Percentiles rank a stretch among this genome's conserved stretches.
Conservation (phyloP, 1,140 invertebrate species). For the Tachypleus tridentatus region DNA sequence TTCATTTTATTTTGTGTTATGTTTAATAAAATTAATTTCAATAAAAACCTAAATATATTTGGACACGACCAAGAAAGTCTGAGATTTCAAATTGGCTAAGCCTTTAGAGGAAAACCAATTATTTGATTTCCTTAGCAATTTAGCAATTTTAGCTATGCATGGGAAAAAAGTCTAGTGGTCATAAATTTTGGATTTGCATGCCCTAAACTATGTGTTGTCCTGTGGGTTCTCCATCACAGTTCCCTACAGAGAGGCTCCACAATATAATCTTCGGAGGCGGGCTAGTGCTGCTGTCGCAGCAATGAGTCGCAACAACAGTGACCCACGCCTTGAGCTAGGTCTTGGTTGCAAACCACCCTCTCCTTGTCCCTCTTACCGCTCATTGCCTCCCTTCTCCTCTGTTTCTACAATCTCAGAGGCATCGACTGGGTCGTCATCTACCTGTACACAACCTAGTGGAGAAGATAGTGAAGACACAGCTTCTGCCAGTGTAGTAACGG, state of each 20-base stretch:
- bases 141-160: too few species aligned
- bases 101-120: too few species aligned
- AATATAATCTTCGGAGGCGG: conserved; percentile 24
- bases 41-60: too few species aligned
- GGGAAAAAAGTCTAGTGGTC: too few species aligned
- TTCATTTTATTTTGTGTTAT: too few species aligned
- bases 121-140: too few species aligned
- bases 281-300: conserved; percentile 17
- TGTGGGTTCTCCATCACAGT: conserved; percentile 31
- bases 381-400: conserved; percentile 67
- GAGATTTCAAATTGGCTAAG: too few species aligned
- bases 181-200: too few species aligned
- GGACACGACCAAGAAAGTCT: too few species aligned
- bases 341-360: conserved; percentile 45
- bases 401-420: conserved; percentile 71
- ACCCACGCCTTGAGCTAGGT: conserved; percentile 17
- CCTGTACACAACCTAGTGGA: conserved; percentile 35
- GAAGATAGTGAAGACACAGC: conserved; percentile 54
- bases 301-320: conserved; percentile 19
- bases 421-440: conserved; percentile 48
- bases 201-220: too few species aligned
- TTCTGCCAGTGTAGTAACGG: conserved; percentile 65
- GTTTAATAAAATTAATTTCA: too few species aligned
- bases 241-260: conserved; percentile 25
- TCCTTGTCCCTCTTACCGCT: conserved; percentile 70